phyloP scores from a whole-genome alignment of 2,113 vertebrate species.

The Laterallus jamaicensis region DNA sequence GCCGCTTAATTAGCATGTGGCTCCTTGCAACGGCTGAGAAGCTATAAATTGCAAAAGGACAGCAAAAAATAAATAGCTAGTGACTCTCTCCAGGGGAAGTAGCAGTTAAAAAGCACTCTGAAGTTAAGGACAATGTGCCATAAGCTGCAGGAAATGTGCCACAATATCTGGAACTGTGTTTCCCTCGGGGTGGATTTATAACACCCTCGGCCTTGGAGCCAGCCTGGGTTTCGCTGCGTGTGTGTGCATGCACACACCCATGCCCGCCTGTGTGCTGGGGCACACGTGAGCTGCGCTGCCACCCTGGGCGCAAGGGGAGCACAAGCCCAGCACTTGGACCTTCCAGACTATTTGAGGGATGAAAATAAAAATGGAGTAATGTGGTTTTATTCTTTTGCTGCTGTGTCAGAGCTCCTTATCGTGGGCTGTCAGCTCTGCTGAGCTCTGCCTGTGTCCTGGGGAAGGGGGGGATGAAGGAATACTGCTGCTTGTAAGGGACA shows the following conservation, averaged over 20 bases:
- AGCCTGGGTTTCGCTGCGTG: not conserved
- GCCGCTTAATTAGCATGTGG: not conserved
- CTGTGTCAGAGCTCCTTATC: not conserved
- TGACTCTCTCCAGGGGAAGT: not conserved
- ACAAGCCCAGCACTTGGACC: not conserved
- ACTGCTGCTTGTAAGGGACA: not conserved
- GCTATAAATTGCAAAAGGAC: not conserved
- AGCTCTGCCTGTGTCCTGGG: not conserved
- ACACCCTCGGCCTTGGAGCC: fast-evolving
- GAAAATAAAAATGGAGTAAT: not conserved
- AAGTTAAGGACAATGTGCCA: not conserved
- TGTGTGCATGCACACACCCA: not conserved
- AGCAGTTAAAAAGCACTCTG: not conserved
- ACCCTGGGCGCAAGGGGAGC: not conserved
- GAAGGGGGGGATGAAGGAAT: not conserved
- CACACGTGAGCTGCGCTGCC: fast-evolving
- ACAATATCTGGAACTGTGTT: not conserved
- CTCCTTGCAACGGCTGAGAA: not conserved
- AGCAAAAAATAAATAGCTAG: not conserved
- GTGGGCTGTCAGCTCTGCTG: not conserved
- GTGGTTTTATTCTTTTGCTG: not conserved
- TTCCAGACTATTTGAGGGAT: not conserved
- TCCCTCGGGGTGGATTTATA: not conserved
- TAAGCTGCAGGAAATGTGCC: constrained; percentile 28
- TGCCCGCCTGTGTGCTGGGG: fast-evolving